Percentiles rank a stretch among this genome's conserved stretches.
These are phyloP conservation scores for Cacoxenus indagator DNA, from an alignment of 2,888 invertebrate genomes.

Conservation along the genomic window DNA sequence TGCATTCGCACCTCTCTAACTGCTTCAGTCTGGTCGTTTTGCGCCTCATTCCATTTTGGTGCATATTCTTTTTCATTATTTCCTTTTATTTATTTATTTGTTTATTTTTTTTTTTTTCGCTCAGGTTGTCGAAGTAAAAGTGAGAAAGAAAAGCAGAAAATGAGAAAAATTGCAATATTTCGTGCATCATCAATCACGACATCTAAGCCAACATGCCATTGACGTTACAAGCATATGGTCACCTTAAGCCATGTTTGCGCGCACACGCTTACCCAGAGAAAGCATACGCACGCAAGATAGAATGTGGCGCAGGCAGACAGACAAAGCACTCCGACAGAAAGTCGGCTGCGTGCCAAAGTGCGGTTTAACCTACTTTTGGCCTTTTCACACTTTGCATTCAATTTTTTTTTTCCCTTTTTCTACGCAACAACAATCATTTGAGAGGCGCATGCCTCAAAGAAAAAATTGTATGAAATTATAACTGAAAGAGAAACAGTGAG, in stretches of 20 bases:
- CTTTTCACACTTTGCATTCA: slow-evolving; percentile 40
- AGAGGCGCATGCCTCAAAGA: neutral
- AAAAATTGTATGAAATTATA: neutral
- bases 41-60: no score
- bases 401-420: neutral
- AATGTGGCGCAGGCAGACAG: no score
- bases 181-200: neutral
- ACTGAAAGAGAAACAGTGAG: neutral
- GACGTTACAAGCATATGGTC: neutral
- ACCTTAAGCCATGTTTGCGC: neutral
- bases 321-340: neutral
- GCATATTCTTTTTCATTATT: no score
- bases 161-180: neutral
- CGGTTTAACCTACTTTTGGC: slow-evolving; percentile 33
- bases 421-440: neutral
- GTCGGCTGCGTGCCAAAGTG: slow-evolving; percentile 46
- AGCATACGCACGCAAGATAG: no score
- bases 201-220: neutral
- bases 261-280: neutral
- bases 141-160: neutral
- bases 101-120: neutral
- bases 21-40: no score
- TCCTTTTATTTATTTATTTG: no score
- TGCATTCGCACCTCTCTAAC: no score
- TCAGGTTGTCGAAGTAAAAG: neutral